These are phyloP conservation scores for Microplitis demolitor DNA, from an alignment of 1,140 invertebrate species.

Conservation along the genomic window DNA sequence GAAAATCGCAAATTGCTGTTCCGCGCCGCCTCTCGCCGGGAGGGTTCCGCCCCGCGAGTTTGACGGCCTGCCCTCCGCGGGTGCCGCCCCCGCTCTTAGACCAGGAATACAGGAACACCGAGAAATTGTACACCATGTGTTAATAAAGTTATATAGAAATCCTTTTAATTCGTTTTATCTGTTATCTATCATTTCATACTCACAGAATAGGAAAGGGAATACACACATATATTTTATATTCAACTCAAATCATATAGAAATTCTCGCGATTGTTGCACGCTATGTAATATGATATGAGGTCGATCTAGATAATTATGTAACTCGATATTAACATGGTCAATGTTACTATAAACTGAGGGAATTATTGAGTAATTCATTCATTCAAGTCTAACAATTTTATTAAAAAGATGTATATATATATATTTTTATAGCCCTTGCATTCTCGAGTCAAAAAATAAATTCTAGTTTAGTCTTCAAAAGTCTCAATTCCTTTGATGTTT, in stretches of 20 bases:
- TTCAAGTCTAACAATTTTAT: no score
- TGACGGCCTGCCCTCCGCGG: slow-evolving; percentile 63
- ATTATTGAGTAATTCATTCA: no score
- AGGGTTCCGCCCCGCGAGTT: slow-evolving; percentile 62
- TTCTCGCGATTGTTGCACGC: no score
- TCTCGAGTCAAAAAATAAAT: no score
- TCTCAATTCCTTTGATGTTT: no score
- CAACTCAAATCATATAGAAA: no score
- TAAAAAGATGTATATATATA: no score
- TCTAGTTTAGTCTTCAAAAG: no score
- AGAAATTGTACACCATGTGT: slow-evolving; percentile 37
- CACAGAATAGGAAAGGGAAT: background rate
- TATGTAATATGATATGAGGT: no score
- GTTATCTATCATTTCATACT: background rate
- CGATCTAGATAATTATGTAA: no score
- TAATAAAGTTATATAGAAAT: background rate
- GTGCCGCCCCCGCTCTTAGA: slow-evolving; percentile 62
- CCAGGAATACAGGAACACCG: slow-evolving; percentile 56
- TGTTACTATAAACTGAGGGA: background rate
- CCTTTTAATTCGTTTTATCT: background rate
- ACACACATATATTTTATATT: background rate
- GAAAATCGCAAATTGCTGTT: slow-evolving; percentile 41
- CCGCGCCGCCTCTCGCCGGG: slow-evolving; percentile 59
- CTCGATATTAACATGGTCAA: background rate
- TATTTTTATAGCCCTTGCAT: no score